Evolutionary conservation across 2,797 vertebrate genomes (phyloP).

Genomic region (Hylomyscus alleni): DNA sequence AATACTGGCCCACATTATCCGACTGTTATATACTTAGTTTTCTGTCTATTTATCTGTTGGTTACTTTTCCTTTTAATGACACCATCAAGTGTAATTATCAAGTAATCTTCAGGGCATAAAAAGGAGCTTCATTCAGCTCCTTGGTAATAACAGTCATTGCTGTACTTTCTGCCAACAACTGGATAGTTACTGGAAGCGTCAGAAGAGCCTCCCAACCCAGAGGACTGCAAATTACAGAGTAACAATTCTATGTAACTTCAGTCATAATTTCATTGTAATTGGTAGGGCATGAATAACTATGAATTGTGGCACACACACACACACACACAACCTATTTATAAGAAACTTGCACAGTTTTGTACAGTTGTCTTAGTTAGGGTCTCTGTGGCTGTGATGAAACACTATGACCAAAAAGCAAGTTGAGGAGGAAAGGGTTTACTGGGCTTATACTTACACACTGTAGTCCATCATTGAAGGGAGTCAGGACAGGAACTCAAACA

Average conservation of each 20-base stretch:
- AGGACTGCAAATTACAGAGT: conserved; percentile 79
- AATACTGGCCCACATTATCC: conserved; percentile 74
- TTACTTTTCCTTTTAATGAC: conserved; percentile 63
- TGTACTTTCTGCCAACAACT: conserved; percentile 81
- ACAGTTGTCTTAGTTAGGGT: neutral
- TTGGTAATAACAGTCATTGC: conserved; percentile 80
- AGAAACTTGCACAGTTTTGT: conserved; percentile 70
- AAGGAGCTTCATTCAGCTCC: conserved; percentile 77
- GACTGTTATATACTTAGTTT: conserved; percentile 68
- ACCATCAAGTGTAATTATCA: conserved; percentile 79
- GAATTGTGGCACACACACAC: conserved; percentile 74
- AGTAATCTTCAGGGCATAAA: conserved; percentile 77
- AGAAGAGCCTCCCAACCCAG: conserved; percentile 74
- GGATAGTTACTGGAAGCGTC: conserved; percentile 73
- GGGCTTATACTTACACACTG: neutral
- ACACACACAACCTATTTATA: conserved; percentile 73
- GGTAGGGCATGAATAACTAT: conserved; percentile 70
- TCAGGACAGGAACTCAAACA: neutral
- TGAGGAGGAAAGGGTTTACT: neutral
- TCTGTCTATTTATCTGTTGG: conserved; percentile 76
- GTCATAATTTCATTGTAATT: conserved; percentile 78
- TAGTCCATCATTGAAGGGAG: neutral
- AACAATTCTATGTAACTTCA: conserved; percentile 72
- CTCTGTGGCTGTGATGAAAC: neutral
- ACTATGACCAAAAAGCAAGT: neutral